Base-by-base conservation (phyloP, 2,797 vertebrate species). In the Synanceia verrucosa region DNA sequence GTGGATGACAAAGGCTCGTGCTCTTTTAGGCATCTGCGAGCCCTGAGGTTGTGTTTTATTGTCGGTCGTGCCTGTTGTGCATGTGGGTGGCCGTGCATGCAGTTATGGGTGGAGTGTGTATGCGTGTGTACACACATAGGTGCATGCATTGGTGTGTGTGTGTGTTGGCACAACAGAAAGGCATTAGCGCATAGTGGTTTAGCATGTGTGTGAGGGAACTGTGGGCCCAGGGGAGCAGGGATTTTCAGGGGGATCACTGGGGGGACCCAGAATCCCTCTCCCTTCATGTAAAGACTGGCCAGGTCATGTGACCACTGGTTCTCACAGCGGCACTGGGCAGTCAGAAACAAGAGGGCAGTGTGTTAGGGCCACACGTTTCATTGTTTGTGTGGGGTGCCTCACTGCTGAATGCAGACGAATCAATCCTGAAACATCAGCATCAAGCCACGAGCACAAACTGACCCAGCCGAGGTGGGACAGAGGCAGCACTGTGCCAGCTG, bases 221-320 rank as follows among this genome's bases (percentile, higher is more conserved):
- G 46, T 10, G 68, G 65, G 43, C 66, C 59, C 61, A 57, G 16
- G 68, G 69, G 76, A 66, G 70, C 28, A 39, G 73, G 53, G 81
- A 80, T 82, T 87, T n/a, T 76, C 0, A 16, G 64, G 56, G 64
- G 61, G 56, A 37, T 21, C 2, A 3, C 26, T 18, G 31, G 23
- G 13, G 21, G 28, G 18, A 19, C 34, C 51, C 58, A 41, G 18
- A 43, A 57, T 43, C 39, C 39, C 39, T 18, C 39, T 9, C 46
- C 65, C 44, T 73, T 71, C 48, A 7, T 73, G 79, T 53, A 53
- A 44, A 63, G 76, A 85, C 81, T 81, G 28, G 50, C 77, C 63
- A 56, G 85, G 83, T 89, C 90, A 91, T 84, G 83, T 92, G 92
- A 93, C 82, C 84, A 47, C 44, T 65, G 76, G 78, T 91, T 92